phyloP scores from a whole-genome alignment of 1,140 invertebrate species.

The Trichoplusia ni region DNA sequence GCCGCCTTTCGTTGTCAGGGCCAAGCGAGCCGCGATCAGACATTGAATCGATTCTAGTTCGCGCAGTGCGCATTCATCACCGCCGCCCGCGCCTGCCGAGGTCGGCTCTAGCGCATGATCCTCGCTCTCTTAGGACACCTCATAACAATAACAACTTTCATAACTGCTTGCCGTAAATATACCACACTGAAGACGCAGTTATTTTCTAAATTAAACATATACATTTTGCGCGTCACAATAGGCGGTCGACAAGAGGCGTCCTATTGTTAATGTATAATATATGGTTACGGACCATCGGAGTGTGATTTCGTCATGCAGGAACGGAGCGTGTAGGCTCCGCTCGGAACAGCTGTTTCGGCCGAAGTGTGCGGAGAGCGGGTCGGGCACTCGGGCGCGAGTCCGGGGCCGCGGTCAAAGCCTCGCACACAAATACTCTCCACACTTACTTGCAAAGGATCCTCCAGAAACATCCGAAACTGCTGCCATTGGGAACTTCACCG shows the following conservation, averaged over 20 bases:
- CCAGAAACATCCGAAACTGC: constrained; percentile 95
- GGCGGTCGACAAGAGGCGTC: constrained; percentile 34
- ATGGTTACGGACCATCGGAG: constrained; percentile 42
- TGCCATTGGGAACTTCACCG: constrained; percentile 93
- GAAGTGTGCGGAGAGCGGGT: too few relatives aligned
- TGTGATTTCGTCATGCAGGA: constrained; percentile 50
- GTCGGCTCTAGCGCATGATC: constrained; percentile 38
- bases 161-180: constrained; percentile 42
- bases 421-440: constrained; percentile 24
- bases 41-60: constrained; percentile 48
- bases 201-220: constrained; percentile 46
- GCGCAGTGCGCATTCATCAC: constrained; percentile 53
- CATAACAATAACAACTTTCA: constrained; percentile 53
- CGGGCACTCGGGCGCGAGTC: constrained; percentile 27
- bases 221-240: constrained; percentile 48
- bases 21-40: constrained; percentile 49
- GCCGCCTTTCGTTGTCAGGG: constrained; percentile 74
- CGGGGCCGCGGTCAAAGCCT: constrained; percentile 36
- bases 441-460: constrained; percentile 92
- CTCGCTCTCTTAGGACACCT: constrained; percentile 35
- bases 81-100: constrained; percentile 44
- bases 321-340: constrained; percentile 18
- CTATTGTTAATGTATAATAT: constrained; percentile 48
- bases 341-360: constrained; percentile 40
- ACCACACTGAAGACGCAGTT: constrained; percentile 23